These are phyloP conservation scores for Falco novaeseelandiae DNA, from an alignment of 2,797 vertebrate species.

Conservation along the genomic window DNA sequence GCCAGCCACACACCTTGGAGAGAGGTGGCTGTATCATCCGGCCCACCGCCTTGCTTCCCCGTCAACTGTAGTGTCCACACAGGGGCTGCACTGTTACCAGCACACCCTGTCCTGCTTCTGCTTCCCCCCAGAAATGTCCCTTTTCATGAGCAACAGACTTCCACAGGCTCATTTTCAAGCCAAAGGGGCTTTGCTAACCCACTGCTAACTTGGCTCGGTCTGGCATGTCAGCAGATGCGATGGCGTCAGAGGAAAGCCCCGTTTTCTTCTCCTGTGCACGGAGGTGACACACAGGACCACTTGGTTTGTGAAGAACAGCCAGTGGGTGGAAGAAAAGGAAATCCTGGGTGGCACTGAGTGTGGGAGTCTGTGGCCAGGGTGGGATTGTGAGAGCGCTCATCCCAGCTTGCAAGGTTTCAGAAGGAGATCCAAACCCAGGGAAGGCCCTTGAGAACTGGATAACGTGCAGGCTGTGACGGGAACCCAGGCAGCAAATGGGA, in stretches of 20 bases:
- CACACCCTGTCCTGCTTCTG: not conserved
- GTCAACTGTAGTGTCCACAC: not conserved
- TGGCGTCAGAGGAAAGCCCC: not conserved
- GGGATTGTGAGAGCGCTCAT: not conserved
- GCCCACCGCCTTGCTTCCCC: not conserved
- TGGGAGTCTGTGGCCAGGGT: not conserved
- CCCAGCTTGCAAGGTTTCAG: not conserved
- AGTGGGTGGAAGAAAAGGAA: not conserved
- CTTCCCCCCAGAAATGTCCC: not conserved
- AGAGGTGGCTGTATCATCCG: not conserved
- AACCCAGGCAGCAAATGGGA: not conserved
- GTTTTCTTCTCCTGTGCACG: rapidly evolving
- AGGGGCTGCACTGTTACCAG: not conserved
- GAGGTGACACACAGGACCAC: not conserved
- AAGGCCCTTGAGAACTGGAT: not conserved
- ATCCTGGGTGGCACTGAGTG: not conserved
- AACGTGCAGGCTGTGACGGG: not conserved
- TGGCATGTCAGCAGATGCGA: rapidly evolving
- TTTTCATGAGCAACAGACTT: not conserved
- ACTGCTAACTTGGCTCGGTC: not conserved
- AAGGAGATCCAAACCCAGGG: constrained; percentile 12
- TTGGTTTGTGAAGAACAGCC: not conserved
- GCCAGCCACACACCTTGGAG: not conserved
- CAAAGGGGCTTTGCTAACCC: not conserved
- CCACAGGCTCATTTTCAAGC: not conserved